Evolutionary conservation across 2,888 invertebrate genomes (phyloP).

Genomic region (Cerastis leucographa): DNA sequence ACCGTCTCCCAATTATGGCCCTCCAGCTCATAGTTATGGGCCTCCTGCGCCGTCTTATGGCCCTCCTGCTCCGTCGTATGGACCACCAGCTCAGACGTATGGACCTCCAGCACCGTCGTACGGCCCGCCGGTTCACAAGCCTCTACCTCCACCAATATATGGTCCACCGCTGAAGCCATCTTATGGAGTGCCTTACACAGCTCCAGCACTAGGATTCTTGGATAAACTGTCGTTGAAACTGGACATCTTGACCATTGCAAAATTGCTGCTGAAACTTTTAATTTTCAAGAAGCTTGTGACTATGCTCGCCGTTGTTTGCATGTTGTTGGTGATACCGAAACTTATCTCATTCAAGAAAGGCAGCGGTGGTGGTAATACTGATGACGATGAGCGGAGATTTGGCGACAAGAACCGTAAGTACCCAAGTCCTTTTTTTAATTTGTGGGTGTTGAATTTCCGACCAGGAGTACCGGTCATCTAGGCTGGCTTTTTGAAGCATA

Average conservation of each 20-base stretch:
- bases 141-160: conserved; percentile 79
- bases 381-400: conserved; percentile 81
- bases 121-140: conserved; percentile 82
- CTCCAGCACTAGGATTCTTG: conserved; percentile 89
- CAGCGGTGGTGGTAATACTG: conserved; percentile 63
- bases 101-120: conserved; percentile 82
- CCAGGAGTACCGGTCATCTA: not conserved
- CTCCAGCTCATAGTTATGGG: conserved; percentile 80
- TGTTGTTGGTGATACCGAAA: conserved; percentile 94
- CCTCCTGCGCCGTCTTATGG: conserved; percentile 84
- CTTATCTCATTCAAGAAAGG: conserved; percentile 89
- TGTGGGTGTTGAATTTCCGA: not conserved
- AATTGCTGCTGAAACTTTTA: conserved; percentile 93
- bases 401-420: conserved; percentile 78
- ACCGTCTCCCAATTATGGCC: conserved; percentile 78
- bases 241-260: conserved; percentile 93
- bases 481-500: not conserved
- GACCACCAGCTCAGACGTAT: conserved; percentile 83
- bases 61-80: conserved; percentile 84
- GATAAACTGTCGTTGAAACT: conserved; percentile 93
- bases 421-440: not conserved
- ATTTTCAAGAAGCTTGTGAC: conserved; percentile 96
- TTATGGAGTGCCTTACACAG: conserved; percentile 90
- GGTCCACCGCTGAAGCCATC: conserved; percentile 86
- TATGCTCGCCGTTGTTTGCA: conserved; percentile 94